phyloP scores from a whole-genome alignment of 2,888 invertebrate genomes.

The Ashinkailepas kermadecensis region DNA sequence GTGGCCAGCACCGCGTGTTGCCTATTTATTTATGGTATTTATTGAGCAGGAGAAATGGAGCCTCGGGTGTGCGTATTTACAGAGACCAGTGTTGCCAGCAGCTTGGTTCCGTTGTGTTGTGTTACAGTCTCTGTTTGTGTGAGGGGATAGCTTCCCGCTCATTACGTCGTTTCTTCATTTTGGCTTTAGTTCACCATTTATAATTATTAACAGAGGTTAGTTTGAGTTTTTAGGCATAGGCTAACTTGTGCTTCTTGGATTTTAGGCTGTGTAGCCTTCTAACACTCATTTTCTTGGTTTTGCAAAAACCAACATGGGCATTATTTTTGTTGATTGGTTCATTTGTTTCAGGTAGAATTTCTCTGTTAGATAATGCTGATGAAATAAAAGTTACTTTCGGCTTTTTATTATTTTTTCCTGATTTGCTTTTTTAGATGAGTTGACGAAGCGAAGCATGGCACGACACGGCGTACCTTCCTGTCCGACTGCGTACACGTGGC shows the following conservation, averaged over 20 bases:
- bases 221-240: slow-evolving; percentile 19
- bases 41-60: slow-evolving; percentile 15
- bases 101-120: slow-evolving; percentile 19
- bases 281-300: slow-evolving; percentile 20
- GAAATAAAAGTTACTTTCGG: slow-evolving; percentile 20
- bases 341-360: slow-evolving; percentile 16
- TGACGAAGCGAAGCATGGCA: slow-evolving; percentile 1
- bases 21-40: slow-evolving; percentile 20
- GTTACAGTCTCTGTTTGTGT: slow-evolving; percentile 8
- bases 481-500: background rate
- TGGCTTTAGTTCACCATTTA: slow-evolving; percentile 4
- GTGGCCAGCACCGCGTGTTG: background rate
- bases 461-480: background rate
- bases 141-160: background rate
- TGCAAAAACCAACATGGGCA: slow-evolving; percentile 7
- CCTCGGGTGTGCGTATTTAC: slow-evolving; percentile 6
- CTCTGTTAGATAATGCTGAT: slow-evolving; percentile 20
- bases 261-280: slow-evolving; percentile 17
- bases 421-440: slow-evolving; percentile 17
- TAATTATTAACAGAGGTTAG: slow-evolving; percentile 7
- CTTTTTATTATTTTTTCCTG: background rate
- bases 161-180: slow-evolving; percentile 8
- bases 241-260: slow-evolving; percentile 2
- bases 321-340: slow-evolving; percentile 18
- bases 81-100: slow-evolving; percentile 19